Conservation (phyloP, 1,140 invertebrate species). For the Drosophila ambigua region DNA sequence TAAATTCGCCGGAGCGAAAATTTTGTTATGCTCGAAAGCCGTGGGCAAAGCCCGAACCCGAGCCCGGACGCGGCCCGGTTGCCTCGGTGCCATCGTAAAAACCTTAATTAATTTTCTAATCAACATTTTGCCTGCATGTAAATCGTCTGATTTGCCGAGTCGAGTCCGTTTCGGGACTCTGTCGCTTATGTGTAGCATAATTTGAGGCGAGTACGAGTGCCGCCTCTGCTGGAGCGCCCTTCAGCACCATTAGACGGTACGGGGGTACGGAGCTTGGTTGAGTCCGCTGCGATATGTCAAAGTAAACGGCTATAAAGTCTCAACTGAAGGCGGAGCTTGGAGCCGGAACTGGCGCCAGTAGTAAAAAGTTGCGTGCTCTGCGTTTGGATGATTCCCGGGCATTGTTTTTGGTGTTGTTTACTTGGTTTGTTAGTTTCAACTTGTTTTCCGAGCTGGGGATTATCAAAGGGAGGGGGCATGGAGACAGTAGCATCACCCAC, state of each 20-base stretch:
- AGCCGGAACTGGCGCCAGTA: constrained; percentile 44
- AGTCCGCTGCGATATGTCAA: constrained; percentile 56
- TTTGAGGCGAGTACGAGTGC: constrained; percentile 33
- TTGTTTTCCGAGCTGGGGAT: constrained; percentile 27
- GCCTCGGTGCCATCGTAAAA: constrained; percentile 70
- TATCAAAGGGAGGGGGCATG: not conserved
- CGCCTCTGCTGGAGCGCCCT: constrained; percentile 27
- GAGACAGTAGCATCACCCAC: no score
- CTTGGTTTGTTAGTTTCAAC: constrained; percentile 25
- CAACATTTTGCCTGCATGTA: constrained; percentile 82
- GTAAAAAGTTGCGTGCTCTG: constrained; percentile 53
- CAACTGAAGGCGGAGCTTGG: constrained; percentile 17
- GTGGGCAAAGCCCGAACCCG: not conserved
- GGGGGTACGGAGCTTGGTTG: constrained; percentile 18
- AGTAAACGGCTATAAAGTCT: constrained; percentile 59
- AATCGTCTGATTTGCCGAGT: constrained; percentile 74
- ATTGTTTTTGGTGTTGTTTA: constrained; percentile 50
- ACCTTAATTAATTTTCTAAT: constrained; percentile 83
- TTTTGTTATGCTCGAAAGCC: constrained; percentile 49
- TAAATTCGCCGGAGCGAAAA: constrained; percentile 77
- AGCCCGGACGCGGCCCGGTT: constrained; percentile 15
- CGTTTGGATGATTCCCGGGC: constrained; percentile 39
- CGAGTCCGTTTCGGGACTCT: constrained; percentile 5
- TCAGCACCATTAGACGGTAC: constrained; percentile 63
- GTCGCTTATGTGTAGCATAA: constrained; percentile 63